Conservation (phyloP, 2,113 vertebrate species). For the Eubucco bourcierii region DNA sequence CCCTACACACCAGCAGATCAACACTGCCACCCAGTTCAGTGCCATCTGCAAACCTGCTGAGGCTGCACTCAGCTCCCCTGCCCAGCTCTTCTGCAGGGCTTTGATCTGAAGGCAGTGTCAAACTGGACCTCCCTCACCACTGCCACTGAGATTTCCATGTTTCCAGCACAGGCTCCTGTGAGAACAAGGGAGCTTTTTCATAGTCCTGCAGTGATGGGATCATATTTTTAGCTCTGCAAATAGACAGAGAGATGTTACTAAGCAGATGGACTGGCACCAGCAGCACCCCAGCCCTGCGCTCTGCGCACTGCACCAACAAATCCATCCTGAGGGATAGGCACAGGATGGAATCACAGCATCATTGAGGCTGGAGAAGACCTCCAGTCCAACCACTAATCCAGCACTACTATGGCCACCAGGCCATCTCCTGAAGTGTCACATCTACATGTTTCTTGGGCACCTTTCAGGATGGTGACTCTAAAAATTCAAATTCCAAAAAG, state of each 20-base stretch:
- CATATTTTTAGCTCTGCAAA: constrained; percentile 33
- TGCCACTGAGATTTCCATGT: not conserved
- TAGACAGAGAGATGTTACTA: not conserved
- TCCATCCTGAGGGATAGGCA: not conserved
- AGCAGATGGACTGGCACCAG: not conserved
- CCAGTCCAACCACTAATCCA: too few species aligned
- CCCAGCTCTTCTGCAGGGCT: not conserved
- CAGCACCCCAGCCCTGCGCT: not conserved
- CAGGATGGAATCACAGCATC: not conserved
- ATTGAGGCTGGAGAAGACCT: too few species aligned
- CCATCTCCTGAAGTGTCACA: too few species aligned
- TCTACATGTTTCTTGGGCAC: too few species aligned
- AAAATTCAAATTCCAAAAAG: too few species aligned
- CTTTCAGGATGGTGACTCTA: too few species aligned
- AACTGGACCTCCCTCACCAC: not conserved
- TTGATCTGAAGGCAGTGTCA: not conserved
- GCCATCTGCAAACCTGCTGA: too few species aligned
- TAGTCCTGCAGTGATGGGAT: not conserved
- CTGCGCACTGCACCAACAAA: not conserved
- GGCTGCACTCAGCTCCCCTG: too few species aligned
- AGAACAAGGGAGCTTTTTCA: not conserved
- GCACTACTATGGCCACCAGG: too few species aligned
- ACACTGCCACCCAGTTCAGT: too few species aligned
- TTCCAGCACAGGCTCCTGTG: not conserved
- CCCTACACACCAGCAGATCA: too few species aligned